phyloP scores from a whole-genome alignment of 2,797 vertebrate genomes.

The Micromesistius poutassou region DNA sequence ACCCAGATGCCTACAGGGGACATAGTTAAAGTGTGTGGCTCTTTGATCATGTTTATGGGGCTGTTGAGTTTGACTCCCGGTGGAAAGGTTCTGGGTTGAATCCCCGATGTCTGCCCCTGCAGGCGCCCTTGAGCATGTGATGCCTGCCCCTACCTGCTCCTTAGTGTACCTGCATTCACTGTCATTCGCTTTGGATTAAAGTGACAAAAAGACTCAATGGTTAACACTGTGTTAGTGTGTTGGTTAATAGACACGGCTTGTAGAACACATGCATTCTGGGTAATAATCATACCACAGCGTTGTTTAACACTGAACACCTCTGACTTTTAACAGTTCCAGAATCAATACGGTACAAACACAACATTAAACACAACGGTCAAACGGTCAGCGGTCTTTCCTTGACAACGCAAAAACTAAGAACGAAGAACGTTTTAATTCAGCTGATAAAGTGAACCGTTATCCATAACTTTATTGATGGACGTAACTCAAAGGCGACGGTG shows the following conservation, averaged over 20 bases:
- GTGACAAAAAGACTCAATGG: neutral
- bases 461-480: neutral
- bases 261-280: neutral
- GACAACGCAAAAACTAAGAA: no score
- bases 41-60: conserved; percentile 24
- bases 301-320: neutral
- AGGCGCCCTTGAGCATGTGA: neutral
- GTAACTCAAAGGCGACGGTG: neutral
- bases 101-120: neutral
- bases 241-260: neutral
- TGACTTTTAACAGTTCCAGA: no score
- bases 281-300: neutral
- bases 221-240: neutral
- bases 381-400: no score
- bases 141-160: neutral
- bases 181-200: neutral
- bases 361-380: no score
- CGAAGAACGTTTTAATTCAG: neutral
- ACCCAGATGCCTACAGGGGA: neutral
- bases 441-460: no score
- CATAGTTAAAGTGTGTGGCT: conserved; percentile 14
- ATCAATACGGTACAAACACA: no score
- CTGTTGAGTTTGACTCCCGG: neutral
- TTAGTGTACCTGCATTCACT: neutral
- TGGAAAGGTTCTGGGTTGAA: neutral